Evolutionary conservation across 2,797 vertebrate species (phyloP).

Genomic region (Vipera latastei): DNA sequence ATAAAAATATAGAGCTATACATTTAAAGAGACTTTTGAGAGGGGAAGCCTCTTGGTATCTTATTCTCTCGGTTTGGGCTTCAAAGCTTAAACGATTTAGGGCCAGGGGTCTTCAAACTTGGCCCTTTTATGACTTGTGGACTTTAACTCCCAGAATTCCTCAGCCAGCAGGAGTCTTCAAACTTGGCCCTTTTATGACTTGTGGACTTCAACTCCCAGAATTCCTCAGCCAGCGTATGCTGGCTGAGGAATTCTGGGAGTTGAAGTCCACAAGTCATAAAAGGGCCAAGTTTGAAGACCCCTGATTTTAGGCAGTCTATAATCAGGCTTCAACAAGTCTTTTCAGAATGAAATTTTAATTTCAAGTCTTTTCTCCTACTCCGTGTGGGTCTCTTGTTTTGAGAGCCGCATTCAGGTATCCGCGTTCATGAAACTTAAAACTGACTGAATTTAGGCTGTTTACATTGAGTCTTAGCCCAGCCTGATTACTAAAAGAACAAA

Average conservation of each 20-base stretch:
- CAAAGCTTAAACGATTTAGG: no score
- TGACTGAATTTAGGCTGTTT: not conserved
- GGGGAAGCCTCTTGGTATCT: not conserved
- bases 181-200: no score
- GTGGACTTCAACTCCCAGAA: no score
- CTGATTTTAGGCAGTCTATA: not conserved
- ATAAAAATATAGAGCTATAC: not conserved
- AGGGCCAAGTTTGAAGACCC: no score
- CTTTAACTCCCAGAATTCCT: no score
- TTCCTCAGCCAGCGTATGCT: no score
- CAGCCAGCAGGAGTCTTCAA: no score
- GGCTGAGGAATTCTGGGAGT: no score
- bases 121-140: no score
- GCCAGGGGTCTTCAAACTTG: no score
- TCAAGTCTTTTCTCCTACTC: not conserved
- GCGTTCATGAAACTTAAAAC: not conserved
- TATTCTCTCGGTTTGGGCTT: no score
- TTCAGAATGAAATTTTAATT: not conserved
- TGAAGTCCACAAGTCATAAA: no score
- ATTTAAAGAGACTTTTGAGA: not conserved
- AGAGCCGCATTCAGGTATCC: not conserved
- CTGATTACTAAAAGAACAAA: not conserved
- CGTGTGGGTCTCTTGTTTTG: not conserved
- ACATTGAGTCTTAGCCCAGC: not conserved
- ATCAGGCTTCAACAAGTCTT: not conserved